Base-by-base conservation (phyloP, 2,888 invertebrate genomes). In the Terebella lapidaria region DNA sequence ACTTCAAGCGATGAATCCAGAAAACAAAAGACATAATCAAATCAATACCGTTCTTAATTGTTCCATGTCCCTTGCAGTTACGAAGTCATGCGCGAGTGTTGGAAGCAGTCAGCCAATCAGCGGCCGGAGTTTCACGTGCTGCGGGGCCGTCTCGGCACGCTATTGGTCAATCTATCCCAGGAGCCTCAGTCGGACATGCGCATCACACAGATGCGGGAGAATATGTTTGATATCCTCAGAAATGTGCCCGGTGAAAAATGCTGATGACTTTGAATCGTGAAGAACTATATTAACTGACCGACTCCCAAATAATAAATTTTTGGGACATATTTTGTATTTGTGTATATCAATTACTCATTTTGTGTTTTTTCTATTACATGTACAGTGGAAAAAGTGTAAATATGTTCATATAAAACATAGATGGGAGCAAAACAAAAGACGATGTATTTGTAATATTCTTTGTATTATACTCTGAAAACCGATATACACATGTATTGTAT, bases 221-320 rank as follows among this genome's bases (percentile, higher is more conserved):
- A 60, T 42, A 22, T 60, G 56, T 57, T 56, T 22, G 55, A 5
- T 2, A 60, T 62, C 22, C 27, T 62, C 1, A 5, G 25, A 10
- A 35, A 62, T 42, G 20, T 27, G 10, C 59, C 62, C 1, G 62
- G 62, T 3, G 62, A 62, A 53, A 62, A 62, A 42, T 61, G 62
- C 27, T 61, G 24, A 57, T 35, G n/a, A n/a, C 42, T 35, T 35
- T 35, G 42, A n/a, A n/a, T n/a, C n/a, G n/a, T n/a, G n/a, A n/a
- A n/a, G n/a, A n/a, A n/a, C n/a, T n/a, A n/a, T n/a, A n/a, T n/a
- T n/a, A n/a, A n/a, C n/a, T n/a, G n/a, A n/a, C n/a, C n/a, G n/a
- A n/a, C n/a, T n/a, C n/a, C n/a, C n/a, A n/a, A n/a, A n/a, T n/a
- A n/a, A n/a, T n/a, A n/a, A n/a, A n/a, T n/a, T n/a, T n/a, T n/a